Percentiles rank a stretch among this genome's conserved stretches.
These are phyloP conservation scores for Actinemys pallida DNA, from an alignment of 2,113 vertebrate species.

Conservation along the genomic window DNA sequence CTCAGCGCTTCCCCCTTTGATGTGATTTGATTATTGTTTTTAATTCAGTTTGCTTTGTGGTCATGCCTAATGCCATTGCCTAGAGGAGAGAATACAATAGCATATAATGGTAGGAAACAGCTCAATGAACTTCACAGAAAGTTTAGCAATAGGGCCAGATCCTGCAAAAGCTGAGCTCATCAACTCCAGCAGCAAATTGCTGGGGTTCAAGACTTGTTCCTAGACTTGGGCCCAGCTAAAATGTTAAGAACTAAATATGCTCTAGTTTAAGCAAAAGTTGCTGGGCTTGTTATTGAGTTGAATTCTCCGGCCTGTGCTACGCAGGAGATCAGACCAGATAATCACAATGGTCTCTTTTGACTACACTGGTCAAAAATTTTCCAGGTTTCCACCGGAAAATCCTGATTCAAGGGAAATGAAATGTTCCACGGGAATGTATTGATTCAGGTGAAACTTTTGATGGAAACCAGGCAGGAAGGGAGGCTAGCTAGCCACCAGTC, in stretches of 20 bases:
- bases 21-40: background rate
- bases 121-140: background rate
- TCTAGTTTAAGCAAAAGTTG: background rate
- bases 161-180: background rate
- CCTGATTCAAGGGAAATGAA: too few species aligned
- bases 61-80: background rate
- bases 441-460: too few species aligned
- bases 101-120: background rate
- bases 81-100: background rate
- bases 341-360: background rate
- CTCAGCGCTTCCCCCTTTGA: background rate
- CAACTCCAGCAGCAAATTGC: background rate
- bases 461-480: too few species aligned
- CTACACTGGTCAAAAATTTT: background rate
- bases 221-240: background rate
- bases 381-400: too few species aligned
- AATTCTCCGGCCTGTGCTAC: background rate
- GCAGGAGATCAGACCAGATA: background rate
- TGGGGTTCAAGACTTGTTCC: background rate
- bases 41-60: too few species aligned
- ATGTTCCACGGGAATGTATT: too few species aligned
- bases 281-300: background rate
- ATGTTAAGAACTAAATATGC: background rate
- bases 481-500: too few species aligned
- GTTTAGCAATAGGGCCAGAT: background rate